A percentile compares a stretch with the other conserved stretches of the same genome.
Conservation (phyloP, 2,797 vertebrate genomes). For the Sparus aurata region DNA sequence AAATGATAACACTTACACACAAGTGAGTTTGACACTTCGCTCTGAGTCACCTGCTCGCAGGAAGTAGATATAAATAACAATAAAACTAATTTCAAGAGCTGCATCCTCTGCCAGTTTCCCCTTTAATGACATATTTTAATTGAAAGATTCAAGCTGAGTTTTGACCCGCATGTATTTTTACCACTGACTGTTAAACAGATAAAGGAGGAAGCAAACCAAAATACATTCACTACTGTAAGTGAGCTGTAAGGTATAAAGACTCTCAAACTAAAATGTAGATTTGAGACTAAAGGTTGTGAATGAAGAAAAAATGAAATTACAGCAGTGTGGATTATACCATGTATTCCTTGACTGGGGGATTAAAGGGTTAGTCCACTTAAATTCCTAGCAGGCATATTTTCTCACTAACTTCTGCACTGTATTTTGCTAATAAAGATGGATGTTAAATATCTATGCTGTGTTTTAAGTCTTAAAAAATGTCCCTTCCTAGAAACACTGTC, state of each 20-base stretch:
- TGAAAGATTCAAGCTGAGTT: slow-evolving; percentile 46
- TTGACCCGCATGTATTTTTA: slow-evolving; percentile 25
- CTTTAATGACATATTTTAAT: slow-evolving; percentile 45
- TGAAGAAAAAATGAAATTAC: background rate
- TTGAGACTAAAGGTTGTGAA: background rate
- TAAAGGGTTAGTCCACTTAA: background rate
- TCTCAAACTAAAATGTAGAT: background rate
- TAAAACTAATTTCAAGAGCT: slow-evolving; percentile 7
- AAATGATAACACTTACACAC: slow-evolving; percentile 35
- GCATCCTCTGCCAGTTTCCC: slow-evolving; percentile 32
- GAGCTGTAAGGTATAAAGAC: background rate
- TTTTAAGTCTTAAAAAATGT: background rate
- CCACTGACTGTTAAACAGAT: slow-evolving; percentile 20
- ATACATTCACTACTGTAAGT: background rate
- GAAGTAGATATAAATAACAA: slow-evolving; percentile 43
- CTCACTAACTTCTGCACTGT: too few species aligned
- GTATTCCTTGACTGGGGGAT: background rate
- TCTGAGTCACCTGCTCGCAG: slow-evolving; percentile 43
- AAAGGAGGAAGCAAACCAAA: slow-evolving; percentile 1
- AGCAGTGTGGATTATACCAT: background rate
- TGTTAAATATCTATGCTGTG: too few species aligned
- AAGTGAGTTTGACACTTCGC: slow-evolving; percentile 53
- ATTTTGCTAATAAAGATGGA: too few species aligned
- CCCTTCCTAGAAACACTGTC: too few species aligned
- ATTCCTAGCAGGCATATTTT: background rate